Percentiles rank a stretch among this genome's conserved stretches.
Evolutionary conservation across 2,113 vertebrate genomes (phyloP).

Genomic region (Solea solea): DNA sequence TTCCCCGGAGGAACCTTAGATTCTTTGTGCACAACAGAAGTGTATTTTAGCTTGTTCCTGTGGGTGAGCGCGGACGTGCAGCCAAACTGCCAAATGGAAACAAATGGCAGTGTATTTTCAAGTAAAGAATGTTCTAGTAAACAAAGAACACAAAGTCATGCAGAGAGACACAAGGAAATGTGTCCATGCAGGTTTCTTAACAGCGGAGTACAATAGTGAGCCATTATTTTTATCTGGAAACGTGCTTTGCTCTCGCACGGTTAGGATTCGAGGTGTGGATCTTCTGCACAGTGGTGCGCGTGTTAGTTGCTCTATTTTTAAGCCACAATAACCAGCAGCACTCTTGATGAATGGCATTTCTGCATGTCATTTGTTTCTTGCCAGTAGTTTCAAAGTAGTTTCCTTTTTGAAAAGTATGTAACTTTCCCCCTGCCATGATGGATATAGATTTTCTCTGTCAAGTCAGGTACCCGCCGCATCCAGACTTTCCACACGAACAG

Average conservation of each 20-base stretch:
- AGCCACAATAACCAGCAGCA: constrained; percentile 34
- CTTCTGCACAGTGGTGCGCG: neutral
- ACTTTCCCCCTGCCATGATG: constrained; percentile 41
- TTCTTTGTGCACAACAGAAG: constrained; percentile 23
- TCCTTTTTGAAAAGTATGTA: constrained; percentile 35
- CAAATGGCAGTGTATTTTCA: constrained; percentile 34
- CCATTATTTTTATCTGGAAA: constrained; percentile 5
- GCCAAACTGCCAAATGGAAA: constrained; percentile 45
- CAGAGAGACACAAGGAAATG: neutral
- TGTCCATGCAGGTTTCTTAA: neutral
- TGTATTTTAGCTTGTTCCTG: constrained; percentile 14
- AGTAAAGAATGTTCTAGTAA: constrained; percentile 14
- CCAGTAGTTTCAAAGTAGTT: constrained; percentile 40
- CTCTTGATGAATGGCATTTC: constrained; percentile 56
- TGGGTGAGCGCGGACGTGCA: constrained; percentile 34
- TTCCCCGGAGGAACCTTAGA: constrained; percentile 47
- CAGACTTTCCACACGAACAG: neutral
- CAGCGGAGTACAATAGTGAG: neutral
- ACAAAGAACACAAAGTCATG: constrained; percentile 10
- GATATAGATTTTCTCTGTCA: constrained; percentile 55
- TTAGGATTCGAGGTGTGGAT: constrained; percentile 3
- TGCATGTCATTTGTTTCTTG: constrained; percentile 47
- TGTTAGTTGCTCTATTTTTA: constrained; percentile 13
- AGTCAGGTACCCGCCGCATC: constrained; percentile 33
- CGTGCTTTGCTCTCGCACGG: neutral